Conservation (phyloP, 2,113 vertebrate species). For the Grammomys surdaster region DNA sequence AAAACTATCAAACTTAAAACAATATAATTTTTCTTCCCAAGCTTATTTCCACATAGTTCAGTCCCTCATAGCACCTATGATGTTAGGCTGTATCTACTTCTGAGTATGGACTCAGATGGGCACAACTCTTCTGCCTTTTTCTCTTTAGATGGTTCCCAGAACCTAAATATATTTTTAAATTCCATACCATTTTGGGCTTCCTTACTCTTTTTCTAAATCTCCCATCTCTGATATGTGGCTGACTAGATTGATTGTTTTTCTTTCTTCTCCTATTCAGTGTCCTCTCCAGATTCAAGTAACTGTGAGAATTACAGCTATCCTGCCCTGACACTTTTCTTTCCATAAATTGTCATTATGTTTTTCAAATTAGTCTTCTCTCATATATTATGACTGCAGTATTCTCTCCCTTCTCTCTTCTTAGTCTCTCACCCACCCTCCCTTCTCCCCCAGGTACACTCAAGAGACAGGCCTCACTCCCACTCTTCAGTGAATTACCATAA, state of each 20-base stretch:
- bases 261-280: background rate
- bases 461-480: background rate
- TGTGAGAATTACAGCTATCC: background rate
- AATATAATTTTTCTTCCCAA: background rate
- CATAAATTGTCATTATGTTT: background rate
- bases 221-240: background rate
- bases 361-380: background rate
- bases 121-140: background rate
- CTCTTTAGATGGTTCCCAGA: background rate
- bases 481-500: background rate
- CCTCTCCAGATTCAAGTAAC: background rate
- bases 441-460: background rate
- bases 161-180: background rate
- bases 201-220: background rate
- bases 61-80: too few species aligned
- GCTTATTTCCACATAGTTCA: background rate
- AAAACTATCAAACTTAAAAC: background rate
- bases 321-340: background rate
- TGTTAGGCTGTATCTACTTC: background rate
- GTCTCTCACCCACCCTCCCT: background rate
- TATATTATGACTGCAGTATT: background rate
- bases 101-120: background rate
- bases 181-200: background rate
- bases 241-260: too few species aligned
- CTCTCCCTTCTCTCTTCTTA: background rate